phyloP scores from a whole-genome alignment of 1,140 invertebrate species.

The Sinonovacula constricta region DNA sequence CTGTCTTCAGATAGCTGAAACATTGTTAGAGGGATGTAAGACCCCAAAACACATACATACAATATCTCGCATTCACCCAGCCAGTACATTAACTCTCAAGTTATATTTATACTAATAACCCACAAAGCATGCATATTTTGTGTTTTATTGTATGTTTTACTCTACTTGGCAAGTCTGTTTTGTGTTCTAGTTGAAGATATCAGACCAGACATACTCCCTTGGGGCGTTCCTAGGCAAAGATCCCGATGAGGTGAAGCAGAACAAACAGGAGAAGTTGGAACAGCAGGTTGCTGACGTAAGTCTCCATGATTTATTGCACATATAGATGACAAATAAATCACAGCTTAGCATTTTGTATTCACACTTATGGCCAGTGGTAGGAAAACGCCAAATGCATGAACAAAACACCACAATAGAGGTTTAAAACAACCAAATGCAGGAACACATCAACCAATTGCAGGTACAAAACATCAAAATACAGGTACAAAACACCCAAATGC shows the following conservation, averaged over 20 bases:
- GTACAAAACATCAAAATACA: too few relatives aligned
- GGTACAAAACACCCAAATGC: too few relatives aligned
- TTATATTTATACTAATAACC: too few relatives aligned
- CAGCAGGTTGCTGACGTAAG: constrained; percentile 73
- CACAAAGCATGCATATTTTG: too few relatives aligned
- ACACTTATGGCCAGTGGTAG: background rate
- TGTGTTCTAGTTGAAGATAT: constrained; percentile 69
- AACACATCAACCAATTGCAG: too few relatives aligned
- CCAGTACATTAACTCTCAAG: too few relatives aligned
- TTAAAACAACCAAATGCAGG: background rate
- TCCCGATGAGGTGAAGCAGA: constrained; percentile 76
- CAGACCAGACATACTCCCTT: constrained; percentile 76
- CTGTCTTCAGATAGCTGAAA: too few relatives aligned
- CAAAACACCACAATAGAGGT: background rate
- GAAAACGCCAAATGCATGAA: background rate
- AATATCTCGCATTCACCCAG: too few relatives aligned
- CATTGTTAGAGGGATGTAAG: too few relatives aligned
- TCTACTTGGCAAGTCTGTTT: too few relatives aligned
- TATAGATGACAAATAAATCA: background rate
- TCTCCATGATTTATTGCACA: background rate
- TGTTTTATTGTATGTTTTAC: too few relatives aligned
- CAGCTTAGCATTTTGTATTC: background rate
- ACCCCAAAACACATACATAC: too few relatives aligned
- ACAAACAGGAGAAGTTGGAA: constrained; percentile 75
- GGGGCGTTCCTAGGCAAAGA: constrained; percentile 77